phyloP scores from a whole-genome alignment of 2,797 vertebrate genomes.

The Enteromius treurensis region DNA sequence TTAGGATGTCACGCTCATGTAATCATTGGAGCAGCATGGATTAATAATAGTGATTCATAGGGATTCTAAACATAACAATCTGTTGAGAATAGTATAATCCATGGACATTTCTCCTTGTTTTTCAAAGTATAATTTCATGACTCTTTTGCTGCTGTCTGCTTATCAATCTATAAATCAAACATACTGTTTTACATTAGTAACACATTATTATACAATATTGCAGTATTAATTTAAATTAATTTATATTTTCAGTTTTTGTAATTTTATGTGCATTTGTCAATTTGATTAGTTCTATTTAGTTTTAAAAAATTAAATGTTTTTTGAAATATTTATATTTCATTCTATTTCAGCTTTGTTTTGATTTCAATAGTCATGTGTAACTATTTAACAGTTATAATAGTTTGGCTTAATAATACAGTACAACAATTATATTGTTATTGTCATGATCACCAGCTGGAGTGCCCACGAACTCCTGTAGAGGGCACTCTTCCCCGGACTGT shows the following conservation, averaged over 20 bases:
- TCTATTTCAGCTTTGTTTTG: neutral
- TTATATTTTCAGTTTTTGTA: neutral
- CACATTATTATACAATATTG: neutral
- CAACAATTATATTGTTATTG: neutral
- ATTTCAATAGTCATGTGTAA: neutral
- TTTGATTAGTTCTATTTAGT: neutral
- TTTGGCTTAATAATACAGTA: neutral
- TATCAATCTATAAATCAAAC: neutral
- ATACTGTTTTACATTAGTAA: neutral
- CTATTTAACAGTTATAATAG: neutral
- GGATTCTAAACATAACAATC: constrained; percentile 32
- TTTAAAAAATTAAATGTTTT: too few relatives aligned
- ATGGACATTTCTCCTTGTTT: neutral
- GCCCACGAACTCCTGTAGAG: too few relatives aligned
- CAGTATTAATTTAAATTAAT: neutral
- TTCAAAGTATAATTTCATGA: neutral
- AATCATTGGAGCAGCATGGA: constrained; percentile 15
- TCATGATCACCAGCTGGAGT: too few relatives aligned
- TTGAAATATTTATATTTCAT: neutral
- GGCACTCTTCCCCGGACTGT: too few relatives aligned
- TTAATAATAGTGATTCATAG: constrained; percentile 19
- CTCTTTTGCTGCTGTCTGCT: neutral
- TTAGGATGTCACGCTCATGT: constrained; percentile 35
- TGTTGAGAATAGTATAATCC: constrained; percentile 1
- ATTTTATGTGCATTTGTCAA: neutral